Conservation (phyloP, 1,140 invertebrate genomes). For the Maniola jurtina region DNA sequence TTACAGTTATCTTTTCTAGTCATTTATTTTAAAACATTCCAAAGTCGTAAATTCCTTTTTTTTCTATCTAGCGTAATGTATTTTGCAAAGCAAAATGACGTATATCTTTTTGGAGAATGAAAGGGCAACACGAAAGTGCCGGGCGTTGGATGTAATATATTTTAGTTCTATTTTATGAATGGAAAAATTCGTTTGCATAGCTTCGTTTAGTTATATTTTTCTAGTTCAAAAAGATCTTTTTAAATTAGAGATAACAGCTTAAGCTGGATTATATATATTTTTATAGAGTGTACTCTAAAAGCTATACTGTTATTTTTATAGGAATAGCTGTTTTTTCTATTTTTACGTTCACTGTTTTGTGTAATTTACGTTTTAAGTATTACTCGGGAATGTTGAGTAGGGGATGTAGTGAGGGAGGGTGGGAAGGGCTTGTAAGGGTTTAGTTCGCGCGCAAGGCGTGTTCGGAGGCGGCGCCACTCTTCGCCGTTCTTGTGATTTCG, state of each 20-base stretch:
- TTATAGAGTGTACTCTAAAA: constrained; percentile 74
- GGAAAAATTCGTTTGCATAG: constrained; percentile 53
- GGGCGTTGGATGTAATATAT: constrained; percentile 50
- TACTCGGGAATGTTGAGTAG: constrained; percentile 28
- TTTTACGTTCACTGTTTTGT: constrained; percentile 56
- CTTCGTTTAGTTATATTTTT: constrained; percentile 69
- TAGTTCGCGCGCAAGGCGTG: constrained; percentile 34
- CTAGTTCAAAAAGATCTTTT: constrained; percentile 63
- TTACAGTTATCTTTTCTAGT: constrained; percentile 65
- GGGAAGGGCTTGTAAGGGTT: constrained; percentile 13
- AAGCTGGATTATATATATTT: constrained; percentile 76
- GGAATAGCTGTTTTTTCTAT: constrained; percentile 61
- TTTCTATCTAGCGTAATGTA: constrained; percentile 66
- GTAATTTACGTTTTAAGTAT: constrained; percentile 51
- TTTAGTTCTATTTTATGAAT: constrained; percentile 44
- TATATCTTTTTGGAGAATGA: constrained; percentile 61
- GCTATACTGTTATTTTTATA: constrained; percentile 77
- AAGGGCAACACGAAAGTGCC: constrained; percentile 44
- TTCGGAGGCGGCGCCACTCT: constrained; percentile 22
- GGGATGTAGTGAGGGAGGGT: constrained; percentile 12
- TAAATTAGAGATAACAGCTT: constrained; percentile 70
- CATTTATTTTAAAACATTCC: constrained; percentile 72
- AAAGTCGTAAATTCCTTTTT: constrained; percentile 60
- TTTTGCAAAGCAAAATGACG: constrained; percentile 77
- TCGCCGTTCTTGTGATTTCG: constrained; percentile 53